phyloP scores from a whole-genome alignment of 2,797 vertebrate species.

The Pangasius macronema region DNA sequence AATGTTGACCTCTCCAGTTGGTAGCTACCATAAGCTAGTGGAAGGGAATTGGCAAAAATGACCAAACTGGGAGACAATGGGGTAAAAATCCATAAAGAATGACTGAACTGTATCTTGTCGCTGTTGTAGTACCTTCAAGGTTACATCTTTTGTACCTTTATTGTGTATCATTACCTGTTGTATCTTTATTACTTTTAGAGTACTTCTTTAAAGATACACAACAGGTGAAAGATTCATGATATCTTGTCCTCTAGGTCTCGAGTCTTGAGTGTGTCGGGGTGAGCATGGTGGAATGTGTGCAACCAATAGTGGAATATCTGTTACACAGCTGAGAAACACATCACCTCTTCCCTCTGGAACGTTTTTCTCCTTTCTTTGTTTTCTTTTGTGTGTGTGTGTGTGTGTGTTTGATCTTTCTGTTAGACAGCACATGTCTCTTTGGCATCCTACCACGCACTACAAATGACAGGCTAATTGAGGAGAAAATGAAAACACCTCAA shows the following conservation, averaged over 20 bases:
- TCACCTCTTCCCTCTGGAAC: constrained; percentile 8
- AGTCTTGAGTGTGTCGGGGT: not conserved
- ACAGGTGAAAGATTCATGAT: not conserved
- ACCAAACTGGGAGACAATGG: not conserved
- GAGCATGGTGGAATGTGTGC: not conserved
- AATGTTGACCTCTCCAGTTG: not conserved
- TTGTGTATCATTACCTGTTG: not conserved
- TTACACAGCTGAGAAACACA: constrained; percentile 33
- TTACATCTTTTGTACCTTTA: not conserved
- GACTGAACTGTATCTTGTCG: not conserved
- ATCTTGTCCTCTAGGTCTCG: not conserved
- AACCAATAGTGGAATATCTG: constrained; percentile 17
- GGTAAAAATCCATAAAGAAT: not conserved
- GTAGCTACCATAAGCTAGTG: not conserved
- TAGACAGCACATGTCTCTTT: not conserved
- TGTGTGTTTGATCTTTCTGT: not conserved
- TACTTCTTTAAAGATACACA: not conserved
- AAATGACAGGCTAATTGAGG: not conserved
- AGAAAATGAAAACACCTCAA: constrained; percentile 7
- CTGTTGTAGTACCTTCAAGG: not conserved
- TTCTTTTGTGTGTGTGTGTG: not conserved
- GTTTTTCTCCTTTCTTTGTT: not conserved
- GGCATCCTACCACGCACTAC: not conserved
- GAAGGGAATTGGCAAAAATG: not conserved
- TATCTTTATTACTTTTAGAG: not conserved